A percentile compares a stretch with the other conserved stretches of the same genome.
Evolutionary conservation across 2,113 vertebrate species (phyloP).

Genomic region (Camelus dromedarius): DNA sequence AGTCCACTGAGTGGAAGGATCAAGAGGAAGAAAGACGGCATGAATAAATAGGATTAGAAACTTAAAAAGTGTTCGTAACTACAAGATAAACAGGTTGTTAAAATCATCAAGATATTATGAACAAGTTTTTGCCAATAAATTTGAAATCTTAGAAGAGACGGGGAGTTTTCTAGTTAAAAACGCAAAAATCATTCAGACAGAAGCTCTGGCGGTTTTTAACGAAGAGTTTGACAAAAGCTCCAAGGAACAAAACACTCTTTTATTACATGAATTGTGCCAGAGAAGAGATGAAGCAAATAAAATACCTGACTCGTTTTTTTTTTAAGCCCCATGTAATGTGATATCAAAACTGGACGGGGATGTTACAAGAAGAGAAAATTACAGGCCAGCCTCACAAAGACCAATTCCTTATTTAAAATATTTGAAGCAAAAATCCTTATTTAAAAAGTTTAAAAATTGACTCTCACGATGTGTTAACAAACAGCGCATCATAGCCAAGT

Average conservation of each 20-base stretch:
- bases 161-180: not conserved
- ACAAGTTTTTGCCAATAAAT: not conserved
- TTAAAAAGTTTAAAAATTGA: not conserved
- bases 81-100: too few species aligned
- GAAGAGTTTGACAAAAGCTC: slow-evolving; percentile 44
- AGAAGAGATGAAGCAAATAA: slow-evolving; percentile 37
- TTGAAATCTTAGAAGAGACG: not conserved
- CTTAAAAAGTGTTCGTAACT: not conserved
- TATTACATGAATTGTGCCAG: slow-evolving; percentile 11
- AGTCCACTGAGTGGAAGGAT: not conserved
- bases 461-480: not conserved
- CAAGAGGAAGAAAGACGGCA: not conserved
- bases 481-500: fast-evolving
- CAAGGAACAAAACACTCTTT: slow-evolving; percentile 43
- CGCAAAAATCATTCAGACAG: not conserved
- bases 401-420: too few species aligned
- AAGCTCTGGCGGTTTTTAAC: not conserved
- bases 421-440: not conserved
- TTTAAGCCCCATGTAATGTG: slow-evolving; percentile 9
- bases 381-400: not conserved
- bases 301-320: not conserved
- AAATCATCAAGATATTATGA: too few species aligned
- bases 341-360: not conserved
- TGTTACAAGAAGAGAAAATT: not conserved
- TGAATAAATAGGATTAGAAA: not conserved